Evolutionary conservation across 2,113 vertebrate genomes (phyloP), one percentile per base, ranked within the genome.

Genomic region (Copsychus sechellarum): DNA sequence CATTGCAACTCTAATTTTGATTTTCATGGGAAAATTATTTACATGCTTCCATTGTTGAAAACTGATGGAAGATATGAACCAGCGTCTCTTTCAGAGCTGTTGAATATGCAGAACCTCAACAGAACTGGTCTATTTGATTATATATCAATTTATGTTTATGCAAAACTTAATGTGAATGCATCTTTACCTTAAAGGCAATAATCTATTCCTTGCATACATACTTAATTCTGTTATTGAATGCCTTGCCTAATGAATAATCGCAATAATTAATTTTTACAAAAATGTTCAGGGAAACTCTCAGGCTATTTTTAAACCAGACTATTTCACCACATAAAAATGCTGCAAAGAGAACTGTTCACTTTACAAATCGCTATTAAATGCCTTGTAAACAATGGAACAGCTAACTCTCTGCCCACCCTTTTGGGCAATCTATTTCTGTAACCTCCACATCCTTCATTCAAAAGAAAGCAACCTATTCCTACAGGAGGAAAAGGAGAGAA

Each of bases 131-230:
- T 92, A 36, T 60, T 87, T 81, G 40, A 95, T 81, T 81, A 83
- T 88, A 18, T 93, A 92, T 86, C 90, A 84, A 70, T 91, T 88
- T 86, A 93, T 77, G 74, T 61, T 96, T 94, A 95, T 92, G 87
- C 88, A 88, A 93, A 94, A 92, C 33, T 58, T 84, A 79, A 69
- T 78, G 73, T 26, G 69, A 95, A 92, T 53, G 40, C 40, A 65
- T 73, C 82, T 92, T 85, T 94, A 73, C 89, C 95, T 93, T 93
- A 70, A 94, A 96, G 90, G 80, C 79, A 96, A 93, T 88, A 94
- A 96, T 79, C 91, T 80, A 72, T 94, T 96, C 82, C 71, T 36
- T 50, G 53, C 43, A 86, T n/a, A 77, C 28, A 83, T 29, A 79
- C 34, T 94, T 79, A 65, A 86, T 90, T 94, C 53, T 56, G 43